phyloP scores from a whole-genome alignment of 2,888 invertebrate species.

The Apamea epomidion region DNA sequence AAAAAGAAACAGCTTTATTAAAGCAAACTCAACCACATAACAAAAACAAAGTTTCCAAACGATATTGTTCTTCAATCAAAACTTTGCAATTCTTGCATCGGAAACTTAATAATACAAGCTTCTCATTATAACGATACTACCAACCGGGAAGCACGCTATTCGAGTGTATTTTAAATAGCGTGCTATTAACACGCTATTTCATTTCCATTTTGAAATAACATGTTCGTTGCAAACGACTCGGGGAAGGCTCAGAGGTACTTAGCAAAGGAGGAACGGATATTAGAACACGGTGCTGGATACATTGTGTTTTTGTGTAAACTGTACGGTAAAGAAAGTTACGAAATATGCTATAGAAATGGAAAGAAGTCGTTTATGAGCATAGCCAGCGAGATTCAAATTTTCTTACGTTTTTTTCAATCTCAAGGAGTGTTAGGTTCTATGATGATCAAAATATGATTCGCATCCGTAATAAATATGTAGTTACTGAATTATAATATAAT shows the following conservation, averaged over 20 bases:
- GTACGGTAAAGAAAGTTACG: not conserved
- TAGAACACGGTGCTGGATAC: not conserved
- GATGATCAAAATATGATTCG: no score
- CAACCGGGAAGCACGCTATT: conserved; percentile 8
- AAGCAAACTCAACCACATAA: conserved; percentile 6
- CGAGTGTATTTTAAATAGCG: not conserved
- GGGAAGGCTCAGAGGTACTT: not conserved
- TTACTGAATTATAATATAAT: no score
- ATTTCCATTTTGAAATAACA: conserved; percentile 8
- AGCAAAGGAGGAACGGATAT: not conserved
- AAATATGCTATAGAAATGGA: not conserved
- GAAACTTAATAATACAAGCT: conserved; percentile 6
- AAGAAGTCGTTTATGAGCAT: not conserved
- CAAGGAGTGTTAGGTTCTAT: not conserved
- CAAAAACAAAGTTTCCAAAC: conserved; percentile 19
- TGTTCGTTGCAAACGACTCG: conserved; percentile 24
- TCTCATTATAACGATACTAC: conserved; percentile 4
- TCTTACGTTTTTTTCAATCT: not conserved
- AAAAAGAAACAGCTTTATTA: conserved; percentile 2
- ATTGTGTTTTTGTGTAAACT: not conserved
- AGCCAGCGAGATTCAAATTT: not conserved
- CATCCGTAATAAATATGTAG: no score
- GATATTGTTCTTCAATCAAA: conserved; percentile 42
- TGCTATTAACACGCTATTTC: conserved; percentile 2
- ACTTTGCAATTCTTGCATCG: conserved; percentile 12